Conservation (phyloP, 2,113 vertebrate species). For the Pogonocichla stellata region DNA sequence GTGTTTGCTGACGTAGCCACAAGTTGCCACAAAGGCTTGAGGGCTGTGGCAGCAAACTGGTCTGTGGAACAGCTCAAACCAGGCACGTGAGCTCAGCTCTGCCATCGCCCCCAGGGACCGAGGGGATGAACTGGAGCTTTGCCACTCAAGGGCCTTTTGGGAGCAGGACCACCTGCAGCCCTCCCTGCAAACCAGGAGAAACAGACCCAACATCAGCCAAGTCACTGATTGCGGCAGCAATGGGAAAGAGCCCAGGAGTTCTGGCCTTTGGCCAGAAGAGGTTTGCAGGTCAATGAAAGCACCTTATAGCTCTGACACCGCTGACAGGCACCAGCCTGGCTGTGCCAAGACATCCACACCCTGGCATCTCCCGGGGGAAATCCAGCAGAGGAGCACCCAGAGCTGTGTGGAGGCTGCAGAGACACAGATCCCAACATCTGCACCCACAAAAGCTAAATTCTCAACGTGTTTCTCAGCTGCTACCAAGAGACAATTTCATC, state of each 20-base stretch:
- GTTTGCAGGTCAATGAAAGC: not conserved
- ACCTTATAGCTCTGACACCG: not conserved
- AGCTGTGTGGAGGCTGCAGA: accelerated
- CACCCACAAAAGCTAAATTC: not conserved
- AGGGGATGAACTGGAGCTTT: not conserved
- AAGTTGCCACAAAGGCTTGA: not conserved
- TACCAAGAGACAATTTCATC: not conserved
- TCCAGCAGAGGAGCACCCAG: not conserved
- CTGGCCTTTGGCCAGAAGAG: not conserved
- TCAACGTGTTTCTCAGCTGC: not conserved
- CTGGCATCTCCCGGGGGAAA: not conserved
- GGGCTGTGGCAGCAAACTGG: not conserved
- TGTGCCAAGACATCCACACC: not conserved
- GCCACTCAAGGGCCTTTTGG: not conserved
- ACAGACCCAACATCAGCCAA: not conserved
- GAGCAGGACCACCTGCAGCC: not conserved
- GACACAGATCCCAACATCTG: not conserved
- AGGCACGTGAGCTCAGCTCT: not conserved
- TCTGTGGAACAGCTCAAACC: not conserved
- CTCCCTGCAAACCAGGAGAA: not conserved
- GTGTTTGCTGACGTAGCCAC: not conserved
- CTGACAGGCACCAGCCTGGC: not conserved
- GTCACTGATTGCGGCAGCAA: not conserved
- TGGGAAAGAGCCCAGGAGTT: not conserved
- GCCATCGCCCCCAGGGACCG: accelerated